Percentiles rank a stretch among this genome's conserved stretches.
phyloP scores from a whole-genome alignment of 1,140 invertebrate genomes.

The Panagrolaimus sp. region DNA sequence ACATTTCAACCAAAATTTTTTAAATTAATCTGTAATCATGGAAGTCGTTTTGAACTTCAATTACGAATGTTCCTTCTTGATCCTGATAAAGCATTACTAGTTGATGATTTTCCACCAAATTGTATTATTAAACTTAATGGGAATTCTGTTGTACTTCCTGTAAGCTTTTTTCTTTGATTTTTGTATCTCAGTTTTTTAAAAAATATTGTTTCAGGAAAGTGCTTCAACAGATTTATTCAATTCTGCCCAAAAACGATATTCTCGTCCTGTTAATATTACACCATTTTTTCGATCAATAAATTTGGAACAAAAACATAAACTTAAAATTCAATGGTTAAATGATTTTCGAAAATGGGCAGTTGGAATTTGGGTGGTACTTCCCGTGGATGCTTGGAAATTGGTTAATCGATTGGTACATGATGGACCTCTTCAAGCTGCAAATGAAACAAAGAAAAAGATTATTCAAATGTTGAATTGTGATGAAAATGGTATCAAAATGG shows the following conservation, averaged over 20 bases:
- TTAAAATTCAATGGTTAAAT: constrained; percentile 48
- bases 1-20: too few relatives aligned
- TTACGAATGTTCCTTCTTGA: constrained; percentile 81
- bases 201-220: too few relatives aligned
- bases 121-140: constrained; percentile 88
- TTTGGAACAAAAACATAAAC: neutral
- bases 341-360: constrained; percentile 45
- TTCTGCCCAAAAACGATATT: constrained; percentile 91
- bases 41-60: too few relatives aligned
- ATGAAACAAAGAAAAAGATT: constrained; percentile 32
- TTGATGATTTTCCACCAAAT: constrained; percentile 88
- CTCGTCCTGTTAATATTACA: constrained; percentile 89
- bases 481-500: constrained; percentile 86
- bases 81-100: constrained; percentile 81
- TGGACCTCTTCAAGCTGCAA: constrained; percentile 19
- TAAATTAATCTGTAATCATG: too few relatives aligned
- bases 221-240: constrained; percentile 84
- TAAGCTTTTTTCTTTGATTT: constrained; percentile 64
- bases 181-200: too few relatives aligned
- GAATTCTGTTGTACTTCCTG: constrained; percentile 80
- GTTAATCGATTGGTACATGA: constrained; percentile 21
- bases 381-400: constrained; percentile 30
- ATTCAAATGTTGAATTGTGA: constrained; percentile 70
- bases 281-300: constrained; percentile 64
- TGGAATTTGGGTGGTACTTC: constrained; percentile 39